These are phyloP conservation scores for Catharus ustulatus DNA, from an alignment of 2,797 vertebrate species.

Conservation along the genomic window DNA sequence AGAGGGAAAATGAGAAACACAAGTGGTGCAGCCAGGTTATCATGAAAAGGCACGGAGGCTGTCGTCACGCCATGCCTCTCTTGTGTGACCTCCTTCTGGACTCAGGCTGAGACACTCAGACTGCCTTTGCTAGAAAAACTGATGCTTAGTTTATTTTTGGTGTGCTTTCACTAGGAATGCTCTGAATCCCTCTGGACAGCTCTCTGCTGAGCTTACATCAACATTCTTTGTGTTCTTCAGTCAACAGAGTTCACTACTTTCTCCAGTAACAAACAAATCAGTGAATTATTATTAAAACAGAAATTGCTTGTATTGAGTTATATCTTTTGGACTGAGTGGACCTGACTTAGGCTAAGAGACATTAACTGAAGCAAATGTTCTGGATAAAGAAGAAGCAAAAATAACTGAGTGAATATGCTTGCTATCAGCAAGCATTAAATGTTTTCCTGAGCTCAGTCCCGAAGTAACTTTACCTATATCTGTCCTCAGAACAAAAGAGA, in stretches of 20 bases:
- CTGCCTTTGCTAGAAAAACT: background rate
- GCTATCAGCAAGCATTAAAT: background rate
- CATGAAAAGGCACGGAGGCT: background rate
- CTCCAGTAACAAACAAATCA: background rate
- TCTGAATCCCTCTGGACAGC: background rate
- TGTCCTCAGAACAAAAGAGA: background rate
- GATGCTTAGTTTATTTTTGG: background rate
- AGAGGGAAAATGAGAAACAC: slow-evolving; percentile 31
- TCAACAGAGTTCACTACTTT: background rate
- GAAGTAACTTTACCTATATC: background rate
- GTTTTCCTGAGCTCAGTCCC: background rate
- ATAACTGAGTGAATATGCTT: background rate
- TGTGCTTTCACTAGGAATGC: background rate
- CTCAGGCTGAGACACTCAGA: background rate
- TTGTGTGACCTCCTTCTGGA: background rate
- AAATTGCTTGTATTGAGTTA: background rate
- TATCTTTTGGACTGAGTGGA: background rate
- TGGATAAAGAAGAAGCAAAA: background rate
- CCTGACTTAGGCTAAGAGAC: background rate
- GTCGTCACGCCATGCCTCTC: background rate
- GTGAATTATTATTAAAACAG: background rate
- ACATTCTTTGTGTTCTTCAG: background rate
- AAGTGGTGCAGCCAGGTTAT: slow-evolving; percentile 22
- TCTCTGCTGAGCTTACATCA: background rate
- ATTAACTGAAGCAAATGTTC: background rate